Conservation (phyloP, 2,113 vertebrate species). For the Plecotus auritus region DNA sequence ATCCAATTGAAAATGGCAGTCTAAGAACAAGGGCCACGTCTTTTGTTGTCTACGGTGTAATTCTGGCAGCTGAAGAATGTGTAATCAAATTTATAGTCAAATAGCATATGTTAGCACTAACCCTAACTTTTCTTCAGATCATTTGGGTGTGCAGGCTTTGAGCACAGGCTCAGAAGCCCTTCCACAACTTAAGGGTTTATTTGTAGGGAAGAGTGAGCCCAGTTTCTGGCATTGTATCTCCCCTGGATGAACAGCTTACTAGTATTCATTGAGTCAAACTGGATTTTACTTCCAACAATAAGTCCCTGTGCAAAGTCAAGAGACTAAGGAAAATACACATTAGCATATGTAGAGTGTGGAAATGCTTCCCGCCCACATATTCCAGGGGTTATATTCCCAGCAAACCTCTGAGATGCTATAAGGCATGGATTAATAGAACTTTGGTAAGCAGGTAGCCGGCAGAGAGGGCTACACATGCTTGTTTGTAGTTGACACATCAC, state of each 20-base stretch:
- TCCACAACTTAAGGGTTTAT: neutral
- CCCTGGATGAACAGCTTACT: neutral
- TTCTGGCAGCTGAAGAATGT: neutral
- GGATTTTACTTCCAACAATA: neutral
- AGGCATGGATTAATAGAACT: constrained; percentile 52
- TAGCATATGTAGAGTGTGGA: neutral
- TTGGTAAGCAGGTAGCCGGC: neutral
- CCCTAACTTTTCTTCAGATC: neutral
- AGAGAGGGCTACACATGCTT: constrained; percentile 33
- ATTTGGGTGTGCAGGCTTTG: neutral
- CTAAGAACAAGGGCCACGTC: neutral
- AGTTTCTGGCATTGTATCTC: neutral
- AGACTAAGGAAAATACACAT: neutral
- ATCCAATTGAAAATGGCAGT: neutral
- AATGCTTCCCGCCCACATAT: neutral
- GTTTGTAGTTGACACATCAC: constrained; percentile 40
- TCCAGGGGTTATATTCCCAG: constrained; percentile 16
- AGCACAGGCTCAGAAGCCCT: neutral
- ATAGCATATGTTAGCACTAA: neutral
- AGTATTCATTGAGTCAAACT: neutral
- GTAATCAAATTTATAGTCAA: neutral
- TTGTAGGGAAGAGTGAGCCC: neutral
- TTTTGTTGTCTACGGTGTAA: neutral
- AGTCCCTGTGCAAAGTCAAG: neutral
- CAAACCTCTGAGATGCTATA: constrained; percentile 12